Evolutionary conservation across 2,797 vertebrate genomes (phyloP), one percentile per base, ranked within the genome.

Genomic region (Typhlichthys subterraneus): DNA sequence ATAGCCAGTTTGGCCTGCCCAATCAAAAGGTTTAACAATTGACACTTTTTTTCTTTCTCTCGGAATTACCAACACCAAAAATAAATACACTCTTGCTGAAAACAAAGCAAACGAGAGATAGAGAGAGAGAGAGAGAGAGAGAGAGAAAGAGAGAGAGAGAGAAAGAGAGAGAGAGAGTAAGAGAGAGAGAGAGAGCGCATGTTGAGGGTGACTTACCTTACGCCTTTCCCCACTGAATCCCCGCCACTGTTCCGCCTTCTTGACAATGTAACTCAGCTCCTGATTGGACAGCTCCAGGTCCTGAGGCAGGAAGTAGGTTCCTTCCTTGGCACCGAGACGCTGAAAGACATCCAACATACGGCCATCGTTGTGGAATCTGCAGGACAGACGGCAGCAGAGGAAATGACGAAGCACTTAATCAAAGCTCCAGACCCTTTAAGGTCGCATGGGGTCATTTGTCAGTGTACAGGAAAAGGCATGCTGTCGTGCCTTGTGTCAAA

Each of bases 261-360:
- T 96, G 33, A 98, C 87, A 31, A 96, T 91, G 72, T 93, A 95
- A 86, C 92, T 96, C 70, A 99, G 86, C 61, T 99, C 95, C 88
- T 96, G 96, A 80, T 86, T 94, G 69, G 97, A 99, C 82, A 99
- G 86, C 86, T 98, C 97, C 58, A 95, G 76, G 72, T 98, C 95
- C 47, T 94, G 83, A 0, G 95, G 96, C 71, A 97, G 67, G 48
- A 97, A 96, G 85, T 94, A 96, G 0, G 69, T 71, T 5, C 65
- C 90, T 75, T 98, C 96, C n/a, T 89, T 91, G 73, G 92, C 88
- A 2, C 93, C 90, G 70, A 95, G 84, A 6, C 92, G 91, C 58
- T 73, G 95, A 87, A 94, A 94, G 42, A 93, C 57, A 65, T 99
- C 95, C 77, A 94, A 63, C 79, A 97, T 90, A 85, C 90, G 94